Evolutionary conservation across 2,888 invertebrate species (phyloP).

Genomic region (Drosophila colorata): DNA sequence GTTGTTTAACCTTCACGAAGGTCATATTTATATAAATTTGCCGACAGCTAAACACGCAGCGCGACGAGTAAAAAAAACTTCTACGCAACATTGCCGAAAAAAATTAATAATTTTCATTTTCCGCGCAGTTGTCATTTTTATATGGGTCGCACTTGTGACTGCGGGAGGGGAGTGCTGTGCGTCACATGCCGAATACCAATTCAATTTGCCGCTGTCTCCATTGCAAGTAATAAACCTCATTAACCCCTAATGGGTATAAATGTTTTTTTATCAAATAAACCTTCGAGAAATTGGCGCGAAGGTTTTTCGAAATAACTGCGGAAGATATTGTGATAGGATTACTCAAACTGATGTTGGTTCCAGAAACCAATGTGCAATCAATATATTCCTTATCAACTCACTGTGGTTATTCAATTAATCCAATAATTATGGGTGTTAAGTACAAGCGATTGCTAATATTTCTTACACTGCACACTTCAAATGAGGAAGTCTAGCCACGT

Average conservation of each 20-base stretch:
- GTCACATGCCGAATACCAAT: constrained; percentile 46
- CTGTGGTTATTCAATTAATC: constrained; percentile 23
- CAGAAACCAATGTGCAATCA: constrained; percentile 29
- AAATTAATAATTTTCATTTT: constrained; percentile 33
- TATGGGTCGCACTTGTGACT: constrained; percentile 45
- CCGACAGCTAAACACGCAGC: constrained; percentile 65
- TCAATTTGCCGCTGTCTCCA: constrained; percentile 26
- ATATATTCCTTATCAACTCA: constrained; percentile 45
- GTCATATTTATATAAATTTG: constrained; percentile 74
- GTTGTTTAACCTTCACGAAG: constrained; percentile 78
- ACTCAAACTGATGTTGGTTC: constrained; percentile 13
- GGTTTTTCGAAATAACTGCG: constrained; percentile 11
- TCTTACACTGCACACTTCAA: constrained; percentile 6
- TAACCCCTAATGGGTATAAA: constrained; percentile 29
- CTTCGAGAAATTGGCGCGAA: constrained; percentile 10
- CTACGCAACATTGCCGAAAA: constrained; percentile 56
- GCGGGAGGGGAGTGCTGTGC: neutral
- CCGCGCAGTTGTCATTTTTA: constrained; percentile 36
- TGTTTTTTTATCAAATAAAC: constrained; percentile 53
- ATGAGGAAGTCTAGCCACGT: constrained; percentile 8
- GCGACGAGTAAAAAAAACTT: constrained; percentile 30
- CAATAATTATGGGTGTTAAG: constrained; percentile 24
- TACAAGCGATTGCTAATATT: neutral
- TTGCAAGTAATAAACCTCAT: constrained; percentile 35
- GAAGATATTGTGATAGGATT: constrained; percentile 17